Base-by-base conservation (phyloP, 2,797 vertebrate species). In the Parotocinclus haroldoi region DNA sequence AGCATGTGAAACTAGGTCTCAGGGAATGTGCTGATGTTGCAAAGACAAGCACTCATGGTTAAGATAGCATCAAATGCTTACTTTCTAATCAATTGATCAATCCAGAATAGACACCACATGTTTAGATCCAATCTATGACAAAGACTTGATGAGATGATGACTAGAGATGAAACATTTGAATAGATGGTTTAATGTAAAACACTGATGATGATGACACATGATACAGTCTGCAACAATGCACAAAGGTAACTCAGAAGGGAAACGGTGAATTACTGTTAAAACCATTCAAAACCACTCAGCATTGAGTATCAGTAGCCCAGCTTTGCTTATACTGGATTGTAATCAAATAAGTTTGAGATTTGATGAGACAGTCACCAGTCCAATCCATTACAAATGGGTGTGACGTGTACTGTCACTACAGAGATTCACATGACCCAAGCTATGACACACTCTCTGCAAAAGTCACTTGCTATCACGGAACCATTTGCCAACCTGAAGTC, bases 81-180 rank as follows among this genome's bases (percentile, higher is more conserved):
- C 72, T 78, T 83, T 58, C 72, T 73, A 66, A 75, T 85, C 77
- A 8, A 86, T 81, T n/a, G n/a, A n/a, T 61, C 39, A 3, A 48
- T 42, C 7, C 40, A 42, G 40, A 9, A 9, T 42, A 42, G 40
- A 42, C 40, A 58, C 39, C 57, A 12, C 56, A 18, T n/a, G 40
- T 36, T 61, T 12, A 0, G 8, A 45, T 50, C 16, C 14, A 68
- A 68, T 37, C 39, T 48, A 36, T 27, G 27, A 27, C 27, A 27
- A 27, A 10, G 40, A 42, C 40, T 42, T 42, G 40, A 42, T 4
- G 9, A 42, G 40, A 42, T 42, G 40, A 42, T 7, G 4, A 9
- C 40, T 42, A 1, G 1, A 9, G 3, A 42, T 42, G 9, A 19
- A 65, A 49, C 19, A 38, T 39, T 36, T 14, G 27, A 27, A 27